These are phyloP conservation scores for Parnassius orleans DNA, from an alignment of 2,888 invertebrate genomes.

Conservation along the genomic window DNA sequence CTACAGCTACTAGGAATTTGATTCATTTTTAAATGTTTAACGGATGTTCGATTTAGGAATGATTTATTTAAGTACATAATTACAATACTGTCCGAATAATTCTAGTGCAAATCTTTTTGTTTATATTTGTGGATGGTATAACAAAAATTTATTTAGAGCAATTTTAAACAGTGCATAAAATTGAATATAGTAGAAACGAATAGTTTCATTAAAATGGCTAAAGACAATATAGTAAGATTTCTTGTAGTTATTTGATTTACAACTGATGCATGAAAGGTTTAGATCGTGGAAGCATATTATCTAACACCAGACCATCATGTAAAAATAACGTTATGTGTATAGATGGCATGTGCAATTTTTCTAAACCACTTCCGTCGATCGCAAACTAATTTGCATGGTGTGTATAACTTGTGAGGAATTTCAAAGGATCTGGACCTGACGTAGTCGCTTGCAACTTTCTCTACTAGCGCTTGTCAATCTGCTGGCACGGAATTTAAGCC, in stretches of 20 bases:
- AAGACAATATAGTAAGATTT: no score
- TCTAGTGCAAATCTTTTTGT: conserved; percentile 5
- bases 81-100: conserved; percentile 5
- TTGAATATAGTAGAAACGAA: no score
- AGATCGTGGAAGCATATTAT: no score
- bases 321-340: background rate
- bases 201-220: no score
- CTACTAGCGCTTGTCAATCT: conserved; percentile 26
- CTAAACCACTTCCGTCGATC: background rate
- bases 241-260: no score
- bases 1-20: background rate
- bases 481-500: conserved; percentile 16
- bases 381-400: conserved; percentile 20
- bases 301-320: no score
- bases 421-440: conserved; percentile 23
- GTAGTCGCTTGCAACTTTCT: conserved; percentile 21
- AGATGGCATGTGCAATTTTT: conserved; percentile 4
- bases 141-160: no score
- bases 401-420: conserved; percentile 23
- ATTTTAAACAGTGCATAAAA: no score
- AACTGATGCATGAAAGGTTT: no score
- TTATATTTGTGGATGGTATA: no score
- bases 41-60: background rate
- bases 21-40: conserved; percentile 1
- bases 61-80: conserved; percentile 10